Base-by-base conservation (phyloP, 2,797 vertebrate genomes). In the Neostethus bicornis region DNA sequence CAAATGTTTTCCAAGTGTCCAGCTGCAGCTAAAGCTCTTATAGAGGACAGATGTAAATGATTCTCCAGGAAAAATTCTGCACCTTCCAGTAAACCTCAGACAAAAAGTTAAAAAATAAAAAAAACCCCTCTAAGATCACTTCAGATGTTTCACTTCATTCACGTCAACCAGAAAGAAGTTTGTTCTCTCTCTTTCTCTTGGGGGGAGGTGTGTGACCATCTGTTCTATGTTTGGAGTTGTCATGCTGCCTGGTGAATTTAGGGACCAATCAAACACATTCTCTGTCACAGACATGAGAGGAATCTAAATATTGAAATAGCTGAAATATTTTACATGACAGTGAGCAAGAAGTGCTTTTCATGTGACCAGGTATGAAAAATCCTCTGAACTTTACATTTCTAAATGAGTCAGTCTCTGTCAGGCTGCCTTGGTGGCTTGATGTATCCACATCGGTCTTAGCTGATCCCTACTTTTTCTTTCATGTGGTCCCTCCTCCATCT, bases 1-100 rank as follows among this genome's bases (percentile, higher is more conserved):
- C 83, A 90, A 88, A 90, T 87, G 83, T 87, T 87, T 91, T 85
- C 86, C 85, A 87, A 84, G 80, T 79, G 84, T 85, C 85, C 77
- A 84, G 38, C 62, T 74, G 84, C 73, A 88, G 84, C 84, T 81
- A 84, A 73, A 79, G 75, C 79, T 77, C 75, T 85, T 87, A 87
- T 84, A 87, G 76, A 66, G 59, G 79, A 86, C 90, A 90, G 86
- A 91, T 89, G 89, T 90, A 87, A 67, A 60, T 70, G 59, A 83
- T 89, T 80, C 81, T 78, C 84, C 69, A 68, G 60, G 68, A 81
- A 70, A 73, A 77, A 75, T 80, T 87, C 71, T 65, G 57, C 64
- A 55, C 62, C 32, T 48, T 73, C 78, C 74, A 63, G 44, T 58
- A 62, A n/a, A 77, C 42, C 13, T 9, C 38, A 60, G 21, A 29